Percentiles rank a stretch among this genome's conserved stretches.
Conservation (phyloP, 2,113 vertebrate species). For the Catharus minimus region DNA sequence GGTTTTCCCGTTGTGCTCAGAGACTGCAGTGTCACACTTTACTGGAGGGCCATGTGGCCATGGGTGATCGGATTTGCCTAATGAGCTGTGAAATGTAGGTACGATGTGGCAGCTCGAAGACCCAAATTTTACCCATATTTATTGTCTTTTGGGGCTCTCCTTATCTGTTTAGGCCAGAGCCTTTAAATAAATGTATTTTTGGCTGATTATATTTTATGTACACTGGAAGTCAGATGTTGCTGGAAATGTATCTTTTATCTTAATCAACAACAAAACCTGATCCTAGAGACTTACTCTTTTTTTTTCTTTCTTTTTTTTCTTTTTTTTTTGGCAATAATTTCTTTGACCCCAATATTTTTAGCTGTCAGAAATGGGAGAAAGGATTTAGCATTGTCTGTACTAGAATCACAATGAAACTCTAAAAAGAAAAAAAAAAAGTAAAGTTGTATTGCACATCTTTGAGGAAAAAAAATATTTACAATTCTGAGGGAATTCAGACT, state of each 20-base stretch:
- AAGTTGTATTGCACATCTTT: conserved; percentile 41
- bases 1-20: not conserved
- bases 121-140: conserved; percentile 3
- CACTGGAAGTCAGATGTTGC: not conserved
- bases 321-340: conserved; percentile 15
- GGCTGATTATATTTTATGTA: not conserved
- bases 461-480: conserved; percentile 67
- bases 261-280: not conserved
- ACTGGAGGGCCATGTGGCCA: not conserved
- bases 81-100: conserved; percentile 36
- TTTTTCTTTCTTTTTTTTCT: not conserved
- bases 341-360: conserved; percentile 11
- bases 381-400: not conserved
- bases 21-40: not conserved
- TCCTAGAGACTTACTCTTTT: not conserved
- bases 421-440: not conserved
- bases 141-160: not conserved
- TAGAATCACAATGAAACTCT: not conserved
- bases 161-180: conserved; percentile 31
- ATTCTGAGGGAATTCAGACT: conserved; percentile 75
- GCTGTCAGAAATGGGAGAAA: not conserved
- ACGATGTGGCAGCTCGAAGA: not conserved
- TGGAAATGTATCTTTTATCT: conserved; percentile 2
- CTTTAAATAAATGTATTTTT: conserved; percentile 24
- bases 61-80: not conserved